Evolutionary conservation across 2,888 invertebrate species (phyloP).

Genomic region (Sericinus montela): DNA sequence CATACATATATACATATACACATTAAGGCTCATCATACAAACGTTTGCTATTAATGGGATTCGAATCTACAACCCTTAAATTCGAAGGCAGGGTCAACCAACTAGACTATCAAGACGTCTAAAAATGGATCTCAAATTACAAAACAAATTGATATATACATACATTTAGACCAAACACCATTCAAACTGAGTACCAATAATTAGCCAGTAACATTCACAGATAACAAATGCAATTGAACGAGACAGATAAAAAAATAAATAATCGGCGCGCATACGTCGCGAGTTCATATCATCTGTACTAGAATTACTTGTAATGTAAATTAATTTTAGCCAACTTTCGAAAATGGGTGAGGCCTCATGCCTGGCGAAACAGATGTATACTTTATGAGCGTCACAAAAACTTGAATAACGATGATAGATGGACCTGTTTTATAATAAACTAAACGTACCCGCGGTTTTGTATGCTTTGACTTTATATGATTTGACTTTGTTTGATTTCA

Average conservation of each 20-base stretch:
- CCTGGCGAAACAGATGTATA: not conserved
- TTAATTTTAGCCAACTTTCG: conserved; percentile 9
- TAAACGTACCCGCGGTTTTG: too few species aligned
- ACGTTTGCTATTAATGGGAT: too few species aligned
- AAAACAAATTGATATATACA: too few species aligned
- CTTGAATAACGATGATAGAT: not conserved
- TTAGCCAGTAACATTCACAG: not conserved
- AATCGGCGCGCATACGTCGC: conserved; percentile 1
- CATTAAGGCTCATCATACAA: too few species aligned
- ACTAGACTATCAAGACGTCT: too few species aligned
- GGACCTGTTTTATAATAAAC: conserved; percentile 1
- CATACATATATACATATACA: too few species aligned
- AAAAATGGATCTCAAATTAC: too few species aligned
- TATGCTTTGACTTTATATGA: too few species aligned
- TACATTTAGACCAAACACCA: not conserved
- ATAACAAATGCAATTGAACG: conserved; percentile 9
- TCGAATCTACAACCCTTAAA: too few species aligned
- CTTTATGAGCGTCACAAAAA: conserved; percentile 1
- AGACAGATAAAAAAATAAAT: conserved; percentile 9
- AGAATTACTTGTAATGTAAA: conserved; percentile 10
- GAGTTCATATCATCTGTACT: not conserved
- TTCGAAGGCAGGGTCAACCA: too few species aligned
- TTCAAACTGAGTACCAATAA: not conserved
- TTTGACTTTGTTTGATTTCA: too few species aligned
- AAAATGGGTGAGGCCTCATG: conserved; percentile 8